Conservation (phyloP, 1,140 invertebrate genomes). For the Watersipora subatra region DNA sequence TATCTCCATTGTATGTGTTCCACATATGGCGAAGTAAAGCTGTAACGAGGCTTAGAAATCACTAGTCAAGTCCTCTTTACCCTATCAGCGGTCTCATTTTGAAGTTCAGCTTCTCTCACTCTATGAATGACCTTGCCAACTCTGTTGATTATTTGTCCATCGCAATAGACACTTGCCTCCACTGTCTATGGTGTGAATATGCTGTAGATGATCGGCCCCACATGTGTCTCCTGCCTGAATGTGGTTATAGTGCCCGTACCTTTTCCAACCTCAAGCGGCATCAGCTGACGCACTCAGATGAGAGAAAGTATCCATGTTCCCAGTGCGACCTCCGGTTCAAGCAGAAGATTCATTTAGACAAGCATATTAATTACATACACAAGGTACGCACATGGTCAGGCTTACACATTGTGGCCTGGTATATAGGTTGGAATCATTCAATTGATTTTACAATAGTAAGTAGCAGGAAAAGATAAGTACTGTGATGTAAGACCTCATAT, state of each 20-base stretch:
- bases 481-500: too few relatives aligned
- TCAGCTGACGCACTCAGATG: slow-evolving; percentile 26
- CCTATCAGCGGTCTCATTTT: not conserved
- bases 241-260: slow-evolving; percentile 26
- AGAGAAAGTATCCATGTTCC: slow-evolving; percentile 23
- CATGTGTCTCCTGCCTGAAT: slow-evolving; percentile 18
- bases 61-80: not conserved
- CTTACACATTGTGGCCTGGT: too few relatives aligned
- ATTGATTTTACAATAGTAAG: too few relatives aligned
- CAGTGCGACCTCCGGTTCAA: slow-evolving; percentile 24
- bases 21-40: too few relatives aligned
- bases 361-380: slow-evolving; percentile 35
- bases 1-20: too few relatives aligned
- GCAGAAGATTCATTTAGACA: slow-evolving; percentile 36
- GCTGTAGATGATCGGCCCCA: slow-evolving; percentile 14
- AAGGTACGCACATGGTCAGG: slow-evolving; percentile 19
- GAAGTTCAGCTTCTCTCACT: not conserved
- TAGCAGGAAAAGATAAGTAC: too few relatives aligned
- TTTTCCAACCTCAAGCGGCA: slow-evolving; percentile 36
- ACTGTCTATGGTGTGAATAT: slow-evolving; percentile 14
- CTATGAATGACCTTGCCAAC: not conserved
- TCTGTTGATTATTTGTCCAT: not conserved
- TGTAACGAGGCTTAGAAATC: not conserved
- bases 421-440: too few relatives aligned
- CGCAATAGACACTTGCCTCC: not conserved